Percentiles rank a stretch among this genome's conserved stretches.
phyloP scores from a whole-genome alignment of 1,140 invertebrate species.

The Proctacanthus coquilletti region DNA sequence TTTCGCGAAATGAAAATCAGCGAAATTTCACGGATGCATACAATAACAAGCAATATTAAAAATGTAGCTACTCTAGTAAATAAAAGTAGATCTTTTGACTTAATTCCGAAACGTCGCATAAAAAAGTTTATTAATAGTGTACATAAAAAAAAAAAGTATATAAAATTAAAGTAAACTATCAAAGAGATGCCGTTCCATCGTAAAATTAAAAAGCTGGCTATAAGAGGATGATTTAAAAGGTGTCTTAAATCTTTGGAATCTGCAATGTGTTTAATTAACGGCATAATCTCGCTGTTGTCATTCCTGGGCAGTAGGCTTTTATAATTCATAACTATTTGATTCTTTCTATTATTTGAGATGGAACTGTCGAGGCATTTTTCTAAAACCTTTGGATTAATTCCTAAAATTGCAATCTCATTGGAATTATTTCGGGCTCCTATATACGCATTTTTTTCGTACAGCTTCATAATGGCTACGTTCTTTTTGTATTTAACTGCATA shows the following conservation, averaged over 20 bases:
- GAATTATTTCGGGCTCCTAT: constrained; percentile 50
- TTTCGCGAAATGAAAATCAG: constrained; percentile 42
- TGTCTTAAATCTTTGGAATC: constrained; percentile 42
- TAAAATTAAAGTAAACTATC: constrained; percentile 56
- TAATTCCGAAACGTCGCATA: constrained; percentile 33
- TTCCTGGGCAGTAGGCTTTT: constrained; percentile 43
- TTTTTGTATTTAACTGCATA: constrained; percentile 59
- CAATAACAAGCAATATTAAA: constrained; percentile 37
- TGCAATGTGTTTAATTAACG: constrained; percentile 47
- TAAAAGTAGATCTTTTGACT: constrained; percentile 27
- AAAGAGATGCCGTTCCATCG: constrained; percentile 63
- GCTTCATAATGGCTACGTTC: constrained; percentile 36
- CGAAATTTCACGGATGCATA: constrained; percentile 51
- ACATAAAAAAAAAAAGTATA: constrained; percentile 53
- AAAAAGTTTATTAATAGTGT: constrained; percentile 50
- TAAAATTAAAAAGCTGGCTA: constrained; percentile 63
- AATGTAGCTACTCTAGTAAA: constrained; percentile 30
- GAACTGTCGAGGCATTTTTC: constrained; percentile 55
- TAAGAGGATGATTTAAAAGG: constrained; percentile 61
- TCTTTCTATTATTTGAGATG: constrained; percentile 42
- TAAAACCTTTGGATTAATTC: constrained; percentile 46
- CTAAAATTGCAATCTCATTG: constrained; percentile 48
- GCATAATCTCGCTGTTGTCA: too few relatives aligned
- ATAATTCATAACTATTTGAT: constrained; percentile 57
- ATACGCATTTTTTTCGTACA: constrained; percentile 52